phyloP scores from a whole-genome alignment of 2,888 invertebrate genomes.

The Drosophila formosana region DNA sequence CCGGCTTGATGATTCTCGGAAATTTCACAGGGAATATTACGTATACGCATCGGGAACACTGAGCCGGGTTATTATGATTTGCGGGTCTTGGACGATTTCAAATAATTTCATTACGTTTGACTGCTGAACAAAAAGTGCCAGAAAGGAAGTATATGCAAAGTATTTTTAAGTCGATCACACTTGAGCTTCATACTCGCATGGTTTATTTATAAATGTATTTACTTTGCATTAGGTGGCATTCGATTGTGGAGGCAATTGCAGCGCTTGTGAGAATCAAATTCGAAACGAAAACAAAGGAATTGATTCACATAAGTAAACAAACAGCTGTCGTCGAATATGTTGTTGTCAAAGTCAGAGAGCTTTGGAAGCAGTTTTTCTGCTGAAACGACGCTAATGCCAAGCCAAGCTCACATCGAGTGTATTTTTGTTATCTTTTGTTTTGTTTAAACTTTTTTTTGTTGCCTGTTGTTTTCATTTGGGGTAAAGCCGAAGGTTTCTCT shows the following conservation, averaged over 20 bases:
- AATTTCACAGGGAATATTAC: not conserved
- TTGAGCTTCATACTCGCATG: not conserved
- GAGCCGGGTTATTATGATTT: not conserved
- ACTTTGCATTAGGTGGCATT: constrained; percentile 20
- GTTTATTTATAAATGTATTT: constrained; percentile 10
- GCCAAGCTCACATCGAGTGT: constrained; percentile 12
- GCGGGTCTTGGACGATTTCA: no score
- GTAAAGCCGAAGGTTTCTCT: constrained; percentile 11
- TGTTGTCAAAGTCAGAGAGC: constrained; percentile 48
- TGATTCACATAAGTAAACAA: constrained; percentile 57
- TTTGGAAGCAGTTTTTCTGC: constrained; percentile 38
- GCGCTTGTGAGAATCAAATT: constrained; percentile 19
- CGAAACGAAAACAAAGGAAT: constrained; percentile 41
- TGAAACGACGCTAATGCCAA: constrained; percentile 38
- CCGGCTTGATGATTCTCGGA: constrained; percentile 10
- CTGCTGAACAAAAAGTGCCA: not conserved
- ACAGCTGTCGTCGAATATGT: constrained; percentile 48
- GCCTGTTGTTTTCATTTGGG: not conserved
- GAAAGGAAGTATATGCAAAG: not conserved
- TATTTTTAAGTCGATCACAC: not conserved
- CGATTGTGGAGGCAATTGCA: constrained; percentile 24
- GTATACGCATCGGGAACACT: not conserved
- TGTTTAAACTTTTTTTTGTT: not conserved
- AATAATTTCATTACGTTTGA: not conserved
- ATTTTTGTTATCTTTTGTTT: constrained; percentile 14